Conservation (phyloP, 2,797 vertebrate genomes). For the Gadopsis bispinosus region DNA sequence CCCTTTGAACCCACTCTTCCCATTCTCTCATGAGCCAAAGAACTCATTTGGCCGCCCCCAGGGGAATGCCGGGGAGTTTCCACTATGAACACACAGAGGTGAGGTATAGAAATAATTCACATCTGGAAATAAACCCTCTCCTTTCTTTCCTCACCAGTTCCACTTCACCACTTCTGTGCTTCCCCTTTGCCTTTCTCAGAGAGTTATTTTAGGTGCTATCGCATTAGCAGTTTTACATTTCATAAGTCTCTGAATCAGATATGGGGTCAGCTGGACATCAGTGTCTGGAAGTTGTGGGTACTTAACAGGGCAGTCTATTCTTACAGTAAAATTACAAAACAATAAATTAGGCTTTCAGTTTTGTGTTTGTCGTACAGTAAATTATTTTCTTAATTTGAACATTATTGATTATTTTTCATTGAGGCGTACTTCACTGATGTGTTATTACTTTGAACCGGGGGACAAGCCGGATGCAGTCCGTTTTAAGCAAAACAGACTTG, state of each 20-base stretch:
- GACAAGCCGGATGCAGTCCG: slow-evolving; percentile 33
- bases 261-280: not conserved
- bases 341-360: not conserved
- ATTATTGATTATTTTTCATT: not conserved
- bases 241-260: not conserved
- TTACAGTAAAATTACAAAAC: not conserved
- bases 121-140: slow-evolving; percentile 64
- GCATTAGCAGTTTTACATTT: slow-evolving; percentile 27
- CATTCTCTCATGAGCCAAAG: slow-evolving; percentile 56
- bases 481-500: slow-evolving; percentile 45
- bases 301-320: not conserved
- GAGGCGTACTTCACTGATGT: not conserved
- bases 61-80: slow-evolving; percentile 75
- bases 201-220: slow-evolving; percentile 17
- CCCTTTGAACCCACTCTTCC: slow-evolving; percentile 45
- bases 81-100: slow-evolving; percentile 65
- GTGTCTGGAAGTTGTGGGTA: not conserved
- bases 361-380: not conserved
- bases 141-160: slow-evolving; percentile 11
- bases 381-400: slow-evolving; percentile 6
- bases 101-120: slow-evolving; percentile 58
- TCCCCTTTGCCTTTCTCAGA: slow-evolving; percentile 25
- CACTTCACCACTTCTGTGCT: not conserved
- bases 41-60: slow-evolving; percentile 65
- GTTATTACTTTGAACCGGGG: slow-evolving; percentile 20